Evolutionary conservation across 2,888 invertebrate species (phyloP).

Genomic region (Lasioglossum calceatum): DNA sequence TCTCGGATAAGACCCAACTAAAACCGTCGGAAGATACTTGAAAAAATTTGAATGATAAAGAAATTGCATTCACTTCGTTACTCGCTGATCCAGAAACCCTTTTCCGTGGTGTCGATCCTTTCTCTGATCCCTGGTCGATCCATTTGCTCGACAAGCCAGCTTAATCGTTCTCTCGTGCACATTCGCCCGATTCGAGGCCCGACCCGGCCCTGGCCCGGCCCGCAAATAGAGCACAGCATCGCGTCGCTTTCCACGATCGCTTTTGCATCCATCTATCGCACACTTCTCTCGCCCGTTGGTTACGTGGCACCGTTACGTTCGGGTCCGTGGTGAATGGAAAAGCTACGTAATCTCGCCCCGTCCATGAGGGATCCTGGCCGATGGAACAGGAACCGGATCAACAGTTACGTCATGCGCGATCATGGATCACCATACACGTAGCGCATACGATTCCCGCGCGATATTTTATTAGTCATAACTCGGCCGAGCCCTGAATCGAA

Average conservation of each 20-base stretch:
- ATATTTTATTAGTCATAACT: conserved; percentile 11
- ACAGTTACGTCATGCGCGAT: conserved; percentile 2
- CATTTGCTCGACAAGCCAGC: conserved; percentile 36
- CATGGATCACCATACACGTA: background rate
- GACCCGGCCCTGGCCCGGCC: background rate
- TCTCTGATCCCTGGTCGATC: conserved; percentile 9
- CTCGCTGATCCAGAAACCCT: conserved; percentile 27
- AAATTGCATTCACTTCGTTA: conserved; percentile 20
- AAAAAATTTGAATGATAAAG: too few relatives aligned
- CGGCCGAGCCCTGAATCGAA: background rate
- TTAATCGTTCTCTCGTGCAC: conserved; percentile 47
- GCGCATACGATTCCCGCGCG: background rate
- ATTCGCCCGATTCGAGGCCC: background rate
- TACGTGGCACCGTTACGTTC: conserved; percentile 8
- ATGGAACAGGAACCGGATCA: conserved; percentile 26
- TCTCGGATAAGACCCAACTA: too few relatives aligned
- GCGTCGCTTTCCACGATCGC: conserved; percentile 39
- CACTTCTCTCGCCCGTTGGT: conserved; percentile 1
- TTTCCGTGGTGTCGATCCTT: conserved; percentile 32
- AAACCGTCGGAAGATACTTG: too few relatives aligned
- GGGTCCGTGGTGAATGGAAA: conserved; percentile 34
- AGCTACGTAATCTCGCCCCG: conserved; percentile 34
- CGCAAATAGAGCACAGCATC: conserved; percentile 36
- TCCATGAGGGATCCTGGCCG: conserved; percentile 26
- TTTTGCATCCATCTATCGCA: conserved; percentile 33